phyloP scores from a whole-genome alignment of 1,140 invertebrate species.

The Hestina assimilis region DNA sequence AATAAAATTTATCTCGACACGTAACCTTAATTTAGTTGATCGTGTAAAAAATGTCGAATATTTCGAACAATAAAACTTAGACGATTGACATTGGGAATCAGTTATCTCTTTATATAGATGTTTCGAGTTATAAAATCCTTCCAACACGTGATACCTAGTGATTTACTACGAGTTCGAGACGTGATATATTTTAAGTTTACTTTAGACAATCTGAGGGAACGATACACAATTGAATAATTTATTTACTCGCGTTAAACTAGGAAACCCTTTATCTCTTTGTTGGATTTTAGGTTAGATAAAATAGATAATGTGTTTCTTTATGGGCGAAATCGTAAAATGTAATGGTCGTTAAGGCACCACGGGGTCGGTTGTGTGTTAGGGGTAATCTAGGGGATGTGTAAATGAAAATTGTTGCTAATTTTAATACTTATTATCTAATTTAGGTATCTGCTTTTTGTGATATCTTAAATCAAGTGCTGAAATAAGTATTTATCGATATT shows the following conservation, averaged over 20 bases:
- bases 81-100: slow-evolving; percentile 27
- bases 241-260: slow-evolving; percentile 70
- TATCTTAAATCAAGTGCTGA: too few species aligned
- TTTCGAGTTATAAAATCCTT: slow-evolving; percentile 55
- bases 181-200: slow-evolving; percentile 63
- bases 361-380: slow-evolving; percentile 37
- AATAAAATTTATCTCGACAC: not conserved
- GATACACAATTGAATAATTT: slow-evolving; percentile 65
- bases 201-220: slow-evolving; percentile 58
- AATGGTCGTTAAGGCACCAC: slow-evolving; percentile 44
- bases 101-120: slow-evolving; percentile 52
- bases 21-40: not conserved
- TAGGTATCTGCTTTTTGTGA: not conserved
- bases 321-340: slow-evolving; percentile 62
- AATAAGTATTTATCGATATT: too few species aligned
- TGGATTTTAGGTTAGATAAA: slow-evolving; percentile 70
- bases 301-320: slow-evolving; percentile 71
- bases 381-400: slow-evolving; percentile 10
- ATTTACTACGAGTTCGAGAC: slow-evolving; percentile 54
- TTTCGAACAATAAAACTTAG: slow-evolving; percentile 17
- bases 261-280: slow-evolving; percentile 73
- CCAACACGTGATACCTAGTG: slow-evolving; percentile 54
- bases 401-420: slow-evolving; percentile 7
- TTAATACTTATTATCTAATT: not conserved
- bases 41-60: slow-evolving; percentile 4